These are phyloP conservation scores for Enteromius mattozi DNA, from an alignment of 2,797 vertebrate genomes.

Conservation along the genomic window DNA sequence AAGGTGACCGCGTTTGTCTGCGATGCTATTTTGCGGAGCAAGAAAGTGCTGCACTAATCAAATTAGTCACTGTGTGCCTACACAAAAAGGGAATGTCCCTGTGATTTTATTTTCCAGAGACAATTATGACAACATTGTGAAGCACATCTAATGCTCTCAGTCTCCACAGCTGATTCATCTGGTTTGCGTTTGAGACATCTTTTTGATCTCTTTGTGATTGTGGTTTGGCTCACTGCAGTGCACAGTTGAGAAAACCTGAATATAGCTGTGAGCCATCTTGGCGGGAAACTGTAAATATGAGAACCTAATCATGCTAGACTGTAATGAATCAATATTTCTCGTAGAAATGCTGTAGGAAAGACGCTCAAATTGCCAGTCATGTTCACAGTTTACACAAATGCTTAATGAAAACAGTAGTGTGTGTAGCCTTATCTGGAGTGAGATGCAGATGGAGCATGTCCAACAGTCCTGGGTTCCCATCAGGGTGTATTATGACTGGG, in stretches of 20 bases:
- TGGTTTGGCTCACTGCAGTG: slow-evolving; percentile 25
- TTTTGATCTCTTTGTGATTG: slow-evolving; percentile 42
- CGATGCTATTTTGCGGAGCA: slow-evolving; percentile 2
- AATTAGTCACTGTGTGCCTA: slow-evolving; percentile 32
- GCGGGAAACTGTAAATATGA: slow-evolving; percentile 29
- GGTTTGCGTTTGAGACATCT: slow-evolving; percentile 40
- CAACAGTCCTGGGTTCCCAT: slow-evolving; percentile 68
- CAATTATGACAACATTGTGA: slow-evolving; percentile 31
- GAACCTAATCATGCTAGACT: background rate
- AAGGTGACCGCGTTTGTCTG: slow-evolving; percentile 51
- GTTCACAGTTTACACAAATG: slow-evolving; percentile 82
- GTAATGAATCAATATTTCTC: background rate
- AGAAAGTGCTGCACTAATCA: slow-evolving; percentile 38
- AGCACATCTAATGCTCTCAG: slow-evolving; percentile 31
- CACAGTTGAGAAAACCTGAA: slow-evolving; percentile 31
- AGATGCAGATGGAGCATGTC: slow-evolving; percentile 77
- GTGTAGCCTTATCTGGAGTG: slow-evolving; percentile 80
- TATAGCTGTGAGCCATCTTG: background rate
- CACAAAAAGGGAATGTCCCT: slow-evolving; percentile 38
- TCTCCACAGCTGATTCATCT: slow-evolving; percentile 45
- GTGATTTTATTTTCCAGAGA: slow-evolving; percentile 39
- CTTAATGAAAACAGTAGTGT: slow-evolving; percentile 81
- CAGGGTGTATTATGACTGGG: slow-evolving; percentile 82
- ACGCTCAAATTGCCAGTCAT: slow-evolving; percentile 55
- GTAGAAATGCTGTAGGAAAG: slow-evolving; percentile 11